Conservation (phyloP, 2,797 vertebrate genomes). For the Sciurus carolinensis region DNA sequence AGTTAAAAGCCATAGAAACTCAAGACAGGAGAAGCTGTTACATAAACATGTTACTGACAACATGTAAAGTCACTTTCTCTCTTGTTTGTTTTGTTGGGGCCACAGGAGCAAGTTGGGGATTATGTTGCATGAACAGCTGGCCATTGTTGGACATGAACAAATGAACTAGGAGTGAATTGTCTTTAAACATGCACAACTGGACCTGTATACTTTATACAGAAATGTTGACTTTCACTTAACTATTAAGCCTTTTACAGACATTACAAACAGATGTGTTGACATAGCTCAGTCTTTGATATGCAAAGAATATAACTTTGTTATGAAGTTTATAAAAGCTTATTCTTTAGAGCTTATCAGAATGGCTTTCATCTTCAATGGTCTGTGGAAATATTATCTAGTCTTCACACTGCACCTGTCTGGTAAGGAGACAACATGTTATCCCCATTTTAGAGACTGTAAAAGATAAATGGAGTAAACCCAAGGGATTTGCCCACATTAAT, state of each 20-base stretch:
- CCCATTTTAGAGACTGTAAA: constrained; percentile 17
- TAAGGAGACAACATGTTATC: not conserved
- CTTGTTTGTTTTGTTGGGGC: not conserved
- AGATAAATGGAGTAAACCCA: not conserved
- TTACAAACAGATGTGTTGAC: constrained; percentile 22
- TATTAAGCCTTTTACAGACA: constrained; percentile 57
- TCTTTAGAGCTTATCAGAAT: constrained; percentile 37
- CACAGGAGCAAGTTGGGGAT: not conserved
- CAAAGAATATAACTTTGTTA: constrained; percentile 20
- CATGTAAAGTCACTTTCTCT: constrained; percentile 52
- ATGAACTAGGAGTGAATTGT: constrained; percentile 74
- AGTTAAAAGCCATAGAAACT: constrained; percentile 80
- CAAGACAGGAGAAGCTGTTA: constrained; percentile 84
- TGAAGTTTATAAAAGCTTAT: constrained; percentile 45
- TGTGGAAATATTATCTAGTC: not conserved
- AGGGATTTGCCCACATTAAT: constrained; percentile 41
- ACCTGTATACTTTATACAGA: constrained; percentile 48
- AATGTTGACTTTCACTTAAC: constrained; percentile 73
- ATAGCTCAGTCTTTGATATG: constrained; percentile 50
- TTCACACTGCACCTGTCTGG: not conserved
- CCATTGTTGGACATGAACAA: constrained; percentile 22
- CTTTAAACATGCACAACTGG: constrained; percentile 31
- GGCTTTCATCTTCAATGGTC: constrained; percentile 16
- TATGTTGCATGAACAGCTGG: constrained; percentile 7
- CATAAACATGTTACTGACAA: constrained; percentile 77